A percentile compares a stretch with the other conserved stretches of the same genome.
phyloP scores from a whole-genome alignment of 2,113 vertebrate genomes.

The Amazona guildingii region DNA sequence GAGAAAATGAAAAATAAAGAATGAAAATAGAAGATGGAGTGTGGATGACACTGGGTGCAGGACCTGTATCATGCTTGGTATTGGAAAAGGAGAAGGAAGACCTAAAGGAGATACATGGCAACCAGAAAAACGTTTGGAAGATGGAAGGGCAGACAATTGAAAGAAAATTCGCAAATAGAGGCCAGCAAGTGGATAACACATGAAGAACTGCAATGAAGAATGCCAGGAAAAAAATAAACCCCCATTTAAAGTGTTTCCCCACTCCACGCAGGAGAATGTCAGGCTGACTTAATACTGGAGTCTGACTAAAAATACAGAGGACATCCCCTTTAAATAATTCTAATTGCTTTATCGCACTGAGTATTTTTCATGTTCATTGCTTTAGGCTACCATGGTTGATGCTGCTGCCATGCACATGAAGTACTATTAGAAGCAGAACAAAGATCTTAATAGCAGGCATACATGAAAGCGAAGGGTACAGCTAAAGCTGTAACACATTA shows the following conservation, averaged over 20 bases:
- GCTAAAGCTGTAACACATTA: background rate
- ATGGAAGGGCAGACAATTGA: background rate
- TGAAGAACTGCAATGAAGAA: background rate
- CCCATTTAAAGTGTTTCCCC: background rate
- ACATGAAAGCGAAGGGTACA: background rate
- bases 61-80: background rate
- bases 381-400: background rate
- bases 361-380: background rate
- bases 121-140: background rate
- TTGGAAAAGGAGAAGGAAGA: background rate
- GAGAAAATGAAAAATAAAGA: background rate
- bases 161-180: background rate
- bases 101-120: background rate
- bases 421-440: background rate
- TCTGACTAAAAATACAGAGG: background rate
- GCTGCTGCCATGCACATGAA: background rate
- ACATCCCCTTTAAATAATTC: background rate
- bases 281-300: background rate
- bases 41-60: background rate
- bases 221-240: background rate
- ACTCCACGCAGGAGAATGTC: background rate
- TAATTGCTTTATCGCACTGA: background rate
- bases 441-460: background rate
- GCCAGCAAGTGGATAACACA: background rate
- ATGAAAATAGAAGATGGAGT: background rate